phyloP scores from a whole-genome alignment of 2,888 invertebrate species.

The Andrena bucephala region DNA sequence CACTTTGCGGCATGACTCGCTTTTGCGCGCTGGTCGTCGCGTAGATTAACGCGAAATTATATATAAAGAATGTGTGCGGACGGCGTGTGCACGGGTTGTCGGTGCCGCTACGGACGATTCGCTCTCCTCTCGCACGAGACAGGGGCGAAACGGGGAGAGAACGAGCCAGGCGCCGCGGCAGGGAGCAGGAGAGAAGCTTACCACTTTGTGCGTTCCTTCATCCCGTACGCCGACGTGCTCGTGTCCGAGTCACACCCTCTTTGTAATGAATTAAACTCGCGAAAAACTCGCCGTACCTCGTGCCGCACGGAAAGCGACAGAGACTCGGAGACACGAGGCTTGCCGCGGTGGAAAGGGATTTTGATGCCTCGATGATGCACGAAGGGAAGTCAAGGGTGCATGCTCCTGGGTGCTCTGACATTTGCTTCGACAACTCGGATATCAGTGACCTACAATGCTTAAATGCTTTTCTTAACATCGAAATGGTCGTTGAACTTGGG shows the following conservation, averaged over 20 bases:
- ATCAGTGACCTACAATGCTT: no score
- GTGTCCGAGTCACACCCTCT: constrained; percentile 66
- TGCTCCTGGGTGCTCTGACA: no score
- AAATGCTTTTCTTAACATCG: no score
- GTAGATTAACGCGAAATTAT: constrained; percentile 86
- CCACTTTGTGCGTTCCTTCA: constrained; percentile 53
- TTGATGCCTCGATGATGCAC: constrained; percentile 30
- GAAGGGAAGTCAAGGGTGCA: neutral
- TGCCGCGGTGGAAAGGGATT: constrained; percentile 38
- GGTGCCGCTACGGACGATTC: constrained; percentile 72
- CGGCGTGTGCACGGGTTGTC: constrained; percentile 74
- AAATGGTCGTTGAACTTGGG: no score
- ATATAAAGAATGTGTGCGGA: constrained; percentile 84
- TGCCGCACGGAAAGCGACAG: constrained; percentile 50
- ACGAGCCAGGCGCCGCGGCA: neutral
- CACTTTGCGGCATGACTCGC: constrained; percentile 84
- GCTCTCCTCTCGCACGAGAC: constrained; percentile 36
- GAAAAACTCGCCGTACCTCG: constrained; percentile 56
- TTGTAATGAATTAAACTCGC: constrained; percentile 70
- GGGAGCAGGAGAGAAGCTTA: constrained; percentile 15
- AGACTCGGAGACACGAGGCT: constrained; percentile 19
- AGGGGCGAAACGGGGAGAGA: neutral
- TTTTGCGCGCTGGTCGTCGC: constrained; percentile 83
- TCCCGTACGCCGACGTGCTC: constrained; percentile 27
- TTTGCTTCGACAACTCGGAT: no score